Evolutionary conservation across 2,797 vertebrate species (phyloP), one percentile per base, ranked within the genome.

Genomic region (Zenarchopterus dispar): DNA sequence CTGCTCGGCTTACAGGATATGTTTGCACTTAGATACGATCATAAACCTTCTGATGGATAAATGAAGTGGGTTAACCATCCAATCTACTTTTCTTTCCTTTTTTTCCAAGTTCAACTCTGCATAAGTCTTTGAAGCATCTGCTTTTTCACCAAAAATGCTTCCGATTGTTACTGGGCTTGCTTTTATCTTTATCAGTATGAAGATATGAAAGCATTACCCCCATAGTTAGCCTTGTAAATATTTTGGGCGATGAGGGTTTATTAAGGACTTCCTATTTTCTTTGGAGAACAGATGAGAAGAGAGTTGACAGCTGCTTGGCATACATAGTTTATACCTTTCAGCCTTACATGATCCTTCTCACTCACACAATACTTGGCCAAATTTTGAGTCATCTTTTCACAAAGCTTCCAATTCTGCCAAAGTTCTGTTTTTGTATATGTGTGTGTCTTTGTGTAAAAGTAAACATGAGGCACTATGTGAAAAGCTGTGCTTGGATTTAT

Each of bases 1-100:
- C 84, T 78, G 78, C 76, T 89, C 87, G 28, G 22, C 84, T 87
- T 80, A 81, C 82, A 80, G 56, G 63, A 61, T 67, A 53, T 21
- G 52, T 56, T 31, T 64, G 44, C 70, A 41, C 23, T 49, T 42
- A 46, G 63, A 70, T 61, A 74, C 26, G 13, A 59, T 65, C 73
- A 73, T 69, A 78, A 84, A 74, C 70, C 80, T 45, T 52, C 47
- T 61, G 59, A 65, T 68, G 67, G 68, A 84, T 78, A 79, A 81
- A 79, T 58, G 70, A 66, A 82, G 63, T 56, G 24, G 31, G 19
- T 71, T 48, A 31, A 44, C 66, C 43, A 51, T 61, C 52, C 48
- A 39, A 56, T 78, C 33, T 36, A 36, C 11, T 36, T 36, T 36
- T 36, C 33, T 36, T 11, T 36, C 4, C 33, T 36, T 42, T 51